phyloP scores from a whole-genome alignment of 2,797 vertebrate genomes.

The Xenentodon cancila region DNA sequence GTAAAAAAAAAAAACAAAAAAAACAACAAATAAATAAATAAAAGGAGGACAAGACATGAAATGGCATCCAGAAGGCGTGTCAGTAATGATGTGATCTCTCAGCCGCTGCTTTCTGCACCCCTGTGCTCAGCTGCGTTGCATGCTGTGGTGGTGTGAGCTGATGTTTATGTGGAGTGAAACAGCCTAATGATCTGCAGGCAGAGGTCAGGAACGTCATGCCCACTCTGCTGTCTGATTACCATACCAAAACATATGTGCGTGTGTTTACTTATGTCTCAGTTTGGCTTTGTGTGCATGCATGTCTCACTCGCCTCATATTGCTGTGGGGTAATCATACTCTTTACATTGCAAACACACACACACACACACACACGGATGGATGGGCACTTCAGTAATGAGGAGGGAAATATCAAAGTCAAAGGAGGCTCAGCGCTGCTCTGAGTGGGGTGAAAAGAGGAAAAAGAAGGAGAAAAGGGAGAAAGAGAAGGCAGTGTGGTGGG shows the following conservation, averaged over 20 bases:
- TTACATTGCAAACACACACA: constrained; percentile 50
- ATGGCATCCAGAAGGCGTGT: constrained; percentile 73
- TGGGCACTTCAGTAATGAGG: constrained; percentile 77
- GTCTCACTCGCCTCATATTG: constrained; percentile 55
- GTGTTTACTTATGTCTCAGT: constrained; percentile 73
- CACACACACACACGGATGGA: constrained; percentile 37
- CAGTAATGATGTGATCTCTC: constrained; percentile 77
- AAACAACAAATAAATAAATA: background rate
- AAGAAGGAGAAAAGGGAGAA: constrained; percentile 49
- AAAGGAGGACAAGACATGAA: constrained; percentile 64
- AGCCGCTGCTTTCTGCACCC: constrained; percentile 60
- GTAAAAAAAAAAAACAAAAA: constrained; percentile 65
- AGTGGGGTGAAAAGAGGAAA: constrained; percentile 49
- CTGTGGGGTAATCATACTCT: constrained; percentile 66
- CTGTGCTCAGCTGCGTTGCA: constrained; percentile 58
- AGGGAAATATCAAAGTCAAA: constrained; percentile 74
- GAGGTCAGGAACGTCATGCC: constrained; percentile 75
- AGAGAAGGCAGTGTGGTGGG: constrained; percentile 49
- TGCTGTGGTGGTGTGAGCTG: constrained; percentile 64
- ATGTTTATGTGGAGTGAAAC: constrained; percentile 79
- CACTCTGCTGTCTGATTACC: constrained; percentile 79
- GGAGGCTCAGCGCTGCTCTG: constrained; percentile 64
- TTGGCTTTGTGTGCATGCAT: constrained; percentile 62
- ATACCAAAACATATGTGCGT: constrained; percentile 72
- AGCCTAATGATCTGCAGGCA: constrained; percentile 81